phyloP scores from a whole-genome alignment of 2,113 vertebrate genomes.

The Rutilus rutilus region DNA sequence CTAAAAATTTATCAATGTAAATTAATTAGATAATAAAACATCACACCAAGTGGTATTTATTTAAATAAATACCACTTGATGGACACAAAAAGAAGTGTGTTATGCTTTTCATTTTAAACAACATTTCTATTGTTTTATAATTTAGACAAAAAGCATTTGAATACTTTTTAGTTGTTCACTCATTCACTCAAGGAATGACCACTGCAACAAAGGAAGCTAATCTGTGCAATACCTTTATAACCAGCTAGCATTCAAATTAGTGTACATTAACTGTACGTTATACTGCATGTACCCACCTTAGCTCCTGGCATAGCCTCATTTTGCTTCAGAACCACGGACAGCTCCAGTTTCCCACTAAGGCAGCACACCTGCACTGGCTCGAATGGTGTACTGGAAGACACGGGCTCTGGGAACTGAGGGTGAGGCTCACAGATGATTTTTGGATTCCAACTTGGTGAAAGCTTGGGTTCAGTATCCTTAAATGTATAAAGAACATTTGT shows the following conservation, averaged over 20 bases:
- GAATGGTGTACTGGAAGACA: constrained; percentile 81
- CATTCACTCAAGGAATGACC: not conserved
- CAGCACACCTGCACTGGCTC: constrained; percentile 91
- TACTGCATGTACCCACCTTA: constrained; percentile 75
- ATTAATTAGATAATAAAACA: no score
- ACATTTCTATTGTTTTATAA: no score
- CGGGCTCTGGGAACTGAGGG: constrained; percentile 89
- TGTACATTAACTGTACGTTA: not conserved
- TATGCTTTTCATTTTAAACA: no score
- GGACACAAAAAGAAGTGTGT: no score
- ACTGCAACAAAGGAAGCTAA: not conserved
- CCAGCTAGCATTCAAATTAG: not conserved
- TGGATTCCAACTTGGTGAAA: constrained; percentile 98
- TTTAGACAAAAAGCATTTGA: not conserved
- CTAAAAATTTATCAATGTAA: not conserved
- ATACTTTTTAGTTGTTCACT: not conserved
- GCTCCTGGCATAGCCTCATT: constrained; percentile 92
- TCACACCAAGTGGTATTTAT: no score
- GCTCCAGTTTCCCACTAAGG: constrained; percentile 85
- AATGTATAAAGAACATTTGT: constrained; percentile 46
- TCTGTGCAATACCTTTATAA: not conserved
- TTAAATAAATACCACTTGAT: no score
- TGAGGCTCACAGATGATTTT: constrained; percentile 96
- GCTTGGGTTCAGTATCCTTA: constrained; percentile 93
- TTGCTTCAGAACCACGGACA: constrained; percentile 92